Evolutionary conservation across 2,888 invertebrate genomes (phyloP), one percentile per base, ranked within the genome.

Genomic region (Orthosia gothica): DNA sequence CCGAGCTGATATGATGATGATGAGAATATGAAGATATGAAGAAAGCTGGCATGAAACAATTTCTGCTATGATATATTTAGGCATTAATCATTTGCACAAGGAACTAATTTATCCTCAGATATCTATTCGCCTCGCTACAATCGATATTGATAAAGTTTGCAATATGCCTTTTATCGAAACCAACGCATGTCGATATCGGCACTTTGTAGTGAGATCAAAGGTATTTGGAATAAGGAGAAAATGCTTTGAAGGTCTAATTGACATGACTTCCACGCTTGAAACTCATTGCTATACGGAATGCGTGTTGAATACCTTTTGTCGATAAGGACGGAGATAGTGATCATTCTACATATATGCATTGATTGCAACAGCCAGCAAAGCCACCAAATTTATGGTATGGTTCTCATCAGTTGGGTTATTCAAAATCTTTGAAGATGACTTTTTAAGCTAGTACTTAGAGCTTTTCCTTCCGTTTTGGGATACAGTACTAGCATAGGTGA

Each of bases 241-340:
- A 26, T 61, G n/a, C 52, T 79, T 69, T 70, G 82, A 77, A 47
- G 65, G 49, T 76, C 63, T 49, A 59, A 64, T 79, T 78, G 62
- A 49, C 49, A 78, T 81, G 81, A 74, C 49, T 64, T 16, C 64
- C 58, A 54, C 49, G 76, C 18, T 74, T 54, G 58, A 20, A 54
- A 64, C 81, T 77, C 81, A 77, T 77, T 77, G 59, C 49, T 59
- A 76, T 64, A 74, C 76, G 15, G 26, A 49, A 80, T 64, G 81
- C 54, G 64, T 52, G 18, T 54, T 77, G 76, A 74, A 81, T 80
- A 45, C 47, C 63, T 74, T 74, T 49, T 74, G 13, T 50, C 26
- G 52, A 52, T 64, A 18, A 50, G n/a, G 55, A 62, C 23, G 55
- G 13, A 61, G 50, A 20, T 57, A 72, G 50, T 77, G 57, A 32